These are phyloP conservation scores for Coreoperca whiteheadi DNA, from an alignment of 2,113 vertebrate genomes.

Conservation along the genomic window DNA sequence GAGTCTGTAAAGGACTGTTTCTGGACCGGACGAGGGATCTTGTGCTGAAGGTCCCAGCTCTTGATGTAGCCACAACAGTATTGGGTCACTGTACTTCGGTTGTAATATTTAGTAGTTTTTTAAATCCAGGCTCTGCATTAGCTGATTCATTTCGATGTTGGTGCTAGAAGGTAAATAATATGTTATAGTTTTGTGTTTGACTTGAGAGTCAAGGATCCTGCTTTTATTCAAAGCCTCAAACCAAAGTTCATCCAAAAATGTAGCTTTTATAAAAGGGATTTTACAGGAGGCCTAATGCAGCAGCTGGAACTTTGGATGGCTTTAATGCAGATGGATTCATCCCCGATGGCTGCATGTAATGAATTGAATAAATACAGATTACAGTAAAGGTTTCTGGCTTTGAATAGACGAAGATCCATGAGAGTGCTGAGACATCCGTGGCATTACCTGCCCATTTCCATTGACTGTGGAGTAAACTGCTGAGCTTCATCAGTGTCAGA, in stretches of 20 bases:
- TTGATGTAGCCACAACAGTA: conserved; percentile 41
- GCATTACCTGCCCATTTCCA: conserved; percentile 12
- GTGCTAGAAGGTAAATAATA: conserved; percentile 43
- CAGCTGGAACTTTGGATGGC: neutral
- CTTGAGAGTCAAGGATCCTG: neutral
- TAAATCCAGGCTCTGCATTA: neutral
- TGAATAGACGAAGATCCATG: conserved; percentile 1
- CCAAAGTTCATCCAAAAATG: neutral
- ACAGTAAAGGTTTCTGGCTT: conserved; percentile 7
- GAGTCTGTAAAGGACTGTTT: neutral
- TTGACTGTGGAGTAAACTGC: conserved; percentile 11
- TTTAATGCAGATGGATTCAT: neutral
- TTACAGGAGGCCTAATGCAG: neutral
- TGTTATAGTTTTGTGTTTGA: conserved; percentile 8
- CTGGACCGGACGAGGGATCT: neutral
- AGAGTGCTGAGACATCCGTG: conserved; percentile 11
- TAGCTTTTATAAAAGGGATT: neutral
- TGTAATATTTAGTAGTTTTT: conserved; percentile 1
- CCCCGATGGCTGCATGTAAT: neutral
- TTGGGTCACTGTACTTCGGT: conserved; percentile 18
- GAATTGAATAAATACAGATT: neutral
- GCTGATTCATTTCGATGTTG: conserved; percentile 40
- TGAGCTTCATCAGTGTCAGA: neutral
- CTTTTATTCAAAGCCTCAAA: conserved; percentile 47
- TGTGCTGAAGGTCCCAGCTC: conserved; percentile 15